A percentile compares a stretch with the other conserved stretches of the same genome.
phyloP scores from a whole-genome alignment of 2,888 invertebrate species.

The Coelopa pilipes region DNA sequence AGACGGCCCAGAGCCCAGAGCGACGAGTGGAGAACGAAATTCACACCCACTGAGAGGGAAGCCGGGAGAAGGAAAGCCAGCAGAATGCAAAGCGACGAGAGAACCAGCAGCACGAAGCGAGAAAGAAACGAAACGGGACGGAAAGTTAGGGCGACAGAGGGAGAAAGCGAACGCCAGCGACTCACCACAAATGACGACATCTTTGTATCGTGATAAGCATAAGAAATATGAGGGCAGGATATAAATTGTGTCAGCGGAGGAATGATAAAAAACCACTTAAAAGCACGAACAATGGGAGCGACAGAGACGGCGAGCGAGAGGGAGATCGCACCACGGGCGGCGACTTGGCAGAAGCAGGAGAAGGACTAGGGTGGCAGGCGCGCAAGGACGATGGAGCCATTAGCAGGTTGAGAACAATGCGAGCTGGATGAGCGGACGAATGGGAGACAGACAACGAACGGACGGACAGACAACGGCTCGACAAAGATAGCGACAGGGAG shows the following conservation, averaged over 20 bases:
- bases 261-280: constrained; percentile 65
- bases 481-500: neutral
- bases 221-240: constrained; percentile 66
- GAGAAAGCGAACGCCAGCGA: constrained; percentile 12
- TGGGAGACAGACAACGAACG: neutral
- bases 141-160: constrained; percentile 13
- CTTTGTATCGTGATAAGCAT: constrained; percentile 59
- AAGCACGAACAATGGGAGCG: constrained; percentile 57
- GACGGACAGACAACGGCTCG: neutral
- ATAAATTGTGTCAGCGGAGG: constrained; percentile 66
- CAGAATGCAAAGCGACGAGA: neutral
- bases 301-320: neutral
- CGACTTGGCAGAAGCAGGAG: too few relatives aligned
- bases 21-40: too few relatives aligned
- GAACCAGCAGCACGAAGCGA: constrained; percentile 5
- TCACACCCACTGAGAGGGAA: too few relatives aligned
- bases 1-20: too few relatives aligned
- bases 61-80: neutral
- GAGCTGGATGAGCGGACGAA: constrained; percentile 8
- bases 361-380: too few relatives aligned
- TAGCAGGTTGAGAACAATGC: constrained; percentile 18
- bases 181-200: constrained; percentile 47
- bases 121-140: neutral
- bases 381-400: neutral
- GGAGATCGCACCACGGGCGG: too few relatives aligned